phyloP scores from a whole-genome alignment of 53 echinoderm and acorn worm genomes.

The Paelopatides confundens region DNA sequence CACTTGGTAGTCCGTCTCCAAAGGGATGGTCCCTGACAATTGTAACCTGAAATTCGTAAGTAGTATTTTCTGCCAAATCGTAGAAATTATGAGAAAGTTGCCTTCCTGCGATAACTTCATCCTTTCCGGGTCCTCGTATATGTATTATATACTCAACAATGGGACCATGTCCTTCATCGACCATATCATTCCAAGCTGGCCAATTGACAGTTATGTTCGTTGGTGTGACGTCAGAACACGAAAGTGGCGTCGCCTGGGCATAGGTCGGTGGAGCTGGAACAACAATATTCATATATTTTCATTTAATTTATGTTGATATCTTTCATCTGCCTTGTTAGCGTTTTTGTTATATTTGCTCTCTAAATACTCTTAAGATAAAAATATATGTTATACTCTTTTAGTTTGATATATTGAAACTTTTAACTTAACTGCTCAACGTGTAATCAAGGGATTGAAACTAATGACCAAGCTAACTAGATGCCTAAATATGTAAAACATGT shows the following conservation, averaged over 20 bases:
- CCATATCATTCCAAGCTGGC: neutral
- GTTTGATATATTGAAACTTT: no score
- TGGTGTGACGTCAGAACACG: neutral
- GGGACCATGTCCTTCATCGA: neutral
- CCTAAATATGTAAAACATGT: no score
- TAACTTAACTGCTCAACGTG: no score
- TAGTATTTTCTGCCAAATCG: neutral
- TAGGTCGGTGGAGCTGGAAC: neutral
- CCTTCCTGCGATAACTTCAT: neutral
- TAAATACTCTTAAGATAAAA: no score
- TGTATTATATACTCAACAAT: slow-evolving; percentile 10
- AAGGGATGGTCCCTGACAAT: neutral
- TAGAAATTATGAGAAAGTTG: neutral
- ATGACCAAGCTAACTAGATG: no score
- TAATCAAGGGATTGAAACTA: no score
- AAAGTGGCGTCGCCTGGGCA: neutral
- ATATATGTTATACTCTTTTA: no score
- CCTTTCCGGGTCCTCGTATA: neutral
- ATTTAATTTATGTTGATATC: no score
- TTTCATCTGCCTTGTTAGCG: no score
- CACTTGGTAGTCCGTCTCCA: neutral
- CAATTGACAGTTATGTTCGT: neutral
- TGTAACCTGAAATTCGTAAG: neutral
- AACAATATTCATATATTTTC: no score
- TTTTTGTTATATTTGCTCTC: no score